These are phyloP conservation scores for Trichonephila inaurata DNA, from an alignment of 1,140 invertebrate species.

Conservation along the genomic window DNA sequence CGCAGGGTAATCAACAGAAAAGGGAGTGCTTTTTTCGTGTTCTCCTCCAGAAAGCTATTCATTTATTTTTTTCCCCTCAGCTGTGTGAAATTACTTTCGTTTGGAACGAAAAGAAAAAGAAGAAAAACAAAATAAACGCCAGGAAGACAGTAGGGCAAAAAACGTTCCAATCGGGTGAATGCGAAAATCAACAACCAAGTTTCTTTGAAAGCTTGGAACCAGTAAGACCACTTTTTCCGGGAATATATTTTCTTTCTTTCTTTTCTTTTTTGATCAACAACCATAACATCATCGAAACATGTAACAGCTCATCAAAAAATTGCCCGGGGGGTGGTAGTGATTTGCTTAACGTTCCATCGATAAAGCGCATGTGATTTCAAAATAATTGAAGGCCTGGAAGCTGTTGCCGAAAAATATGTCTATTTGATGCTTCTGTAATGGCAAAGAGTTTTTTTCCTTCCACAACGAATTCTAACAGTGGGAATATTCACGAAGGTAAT, in stretches of 20 bases:
- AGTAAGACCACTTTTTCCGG: neutral
- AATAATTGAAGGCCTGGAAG: neutral
- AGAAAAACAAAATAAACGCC: neutral
- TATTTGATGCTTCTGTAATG: neutral
- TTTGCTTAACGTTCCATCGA: neutral
- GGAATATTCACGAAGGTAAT: neutral
- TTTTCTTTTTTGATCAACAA: neutral
- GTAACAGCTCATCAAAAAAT: neutral
- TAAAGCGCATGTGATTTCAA: neutral
- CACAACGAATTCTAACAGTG: neutral
- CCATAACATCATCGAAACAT: neutral
- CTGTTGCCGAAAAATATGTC: neutral
- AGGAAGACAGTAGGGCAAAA: neutral
- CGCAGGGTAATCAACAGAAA: neutral
- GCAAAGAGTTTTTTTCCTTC: neutral
- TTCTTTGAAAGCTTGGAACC: neutral
- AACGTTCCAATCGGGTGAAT: neutral
- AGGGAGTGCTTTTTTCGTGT: neutral
- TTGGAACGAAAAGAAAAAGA: neutral
- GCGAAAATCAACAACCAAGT: neutral
- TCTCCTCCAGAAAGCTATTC: neutral
- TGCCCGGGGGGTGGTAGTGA: neutral
- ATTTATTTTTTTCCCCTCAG: neutral
- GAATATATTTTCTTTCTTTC: neutral
- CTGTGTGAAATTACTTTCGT: slow-evolving; percentile 7